These are phyloP conservation scores for Scotopteryx bipunctaria DNA, from an alignment of 2,888 invertebrate species.

Conservation along the genomic window DNA sequence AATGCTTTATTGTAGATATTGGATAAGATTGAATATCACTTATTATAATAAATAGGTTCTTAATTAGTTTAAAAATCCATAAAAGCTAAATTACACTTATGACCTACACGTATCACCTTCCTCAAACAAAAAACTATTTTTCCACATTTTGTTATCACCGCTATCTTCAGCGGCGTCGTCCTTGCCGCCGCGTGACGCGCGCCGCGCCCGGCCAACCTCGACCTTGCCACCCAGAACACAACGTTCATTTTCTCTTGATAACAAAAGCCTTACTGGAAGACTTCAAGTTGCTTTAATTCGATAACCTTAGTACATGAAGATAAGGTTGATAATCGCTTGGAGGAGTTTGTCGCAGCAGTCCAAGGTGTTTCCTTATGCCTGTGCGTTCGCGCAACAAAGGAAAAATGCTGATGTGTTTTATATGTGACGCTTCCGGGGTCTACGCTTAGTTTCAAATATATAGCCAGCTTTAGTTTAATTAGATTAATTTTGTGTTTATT, in stretches of 20 bases:
- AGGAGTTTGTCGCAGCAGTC: conserved; percentile 26
- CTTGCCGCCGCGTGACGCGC: conserved; percentile 33
- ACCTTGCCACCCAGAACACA: conserved; percentile 12
- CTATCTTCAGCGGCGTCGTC: conserved; percentile 39
- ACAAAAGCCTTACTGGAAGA: neutral
- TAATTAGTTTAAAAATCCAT: conserved; percentile 1
- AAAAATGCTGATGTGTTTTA: conserved; percentile 48
- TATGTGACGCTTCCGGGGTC: conserved; percentile 49
- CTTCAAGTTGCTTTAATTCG: conserved; percentile 5
- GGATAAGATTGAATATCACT: no score
- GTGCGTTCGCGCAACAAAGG: conserved; percentile 46
- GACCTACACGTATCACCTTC: conserved; percentile 36
- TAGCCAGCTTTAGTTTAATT: conserved; percentile 35
- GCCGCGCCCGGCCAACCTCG: conserved; percentile 3
- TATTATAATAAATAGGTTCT: no score
- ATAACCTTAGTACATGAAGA: neutral
- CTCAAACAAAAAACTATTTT: conserved; percentile 32
- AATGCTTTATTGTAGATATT: no score
- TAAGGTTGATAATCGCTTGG: conserved; percentile 17
- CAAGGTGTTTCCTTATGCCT: conserved; percentile 56
- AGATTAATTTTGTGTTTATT: conserved; percentile 1
- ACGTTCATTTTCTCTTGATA: conserved; percentile 14
- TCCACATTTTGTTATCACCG: conserved; percentile 35
- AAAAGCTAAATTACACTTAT: conserved; percentile 12
- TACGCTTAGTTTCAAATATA: conserved; percentile 40